phyloP scores from a whole-genome alignment of 2,797 vertebrate species.

The Melanotaenia nigrans region DNA sequence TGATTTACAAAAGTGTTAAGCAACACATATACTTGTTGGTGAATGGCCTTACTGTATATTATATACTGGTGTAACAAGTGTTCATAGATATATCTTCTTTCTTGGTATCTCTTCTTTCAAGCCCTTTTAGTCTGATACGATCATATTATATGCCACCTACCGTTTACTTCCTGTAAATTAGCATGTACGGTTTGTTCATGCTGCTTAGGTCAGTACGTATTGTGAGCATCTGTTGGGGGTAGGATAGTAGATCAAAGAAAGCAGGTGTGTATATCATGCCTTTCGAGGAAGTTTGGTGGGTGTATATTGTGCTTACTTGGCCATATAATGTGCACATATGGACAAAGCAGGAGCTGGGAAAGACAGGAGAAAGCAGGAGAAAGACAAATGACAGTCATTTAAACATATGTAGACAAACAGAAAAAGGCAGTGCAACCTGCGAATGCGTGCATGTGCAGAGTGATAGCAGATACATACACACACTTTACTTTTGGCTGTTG shows the following conservation, averaged over 20 bases:
- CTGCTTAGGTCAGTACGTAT: slow-evolving; percentile 13
- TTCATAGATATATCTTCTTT: no score
- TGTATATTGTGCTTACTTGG: slow-evolving; percentile 2
- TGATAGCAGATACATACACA: neutral
- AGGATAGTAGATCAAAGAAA: slow-evolving; percentile 50
- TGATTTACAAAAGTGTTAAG: neutral
- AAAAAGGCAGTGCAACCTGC: neutral
- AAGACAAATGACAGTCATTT: slow-evolving; percentile 30
- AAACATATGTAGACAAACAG: slow-evolving; percentile 1
- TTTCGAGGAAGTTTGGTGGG: slow-evolving; percentile 36
- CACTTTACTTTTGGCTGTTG: neutral
- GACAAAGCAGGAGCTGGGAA: slow-evolving; percentile 24
- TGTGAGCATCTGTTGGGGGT: slow-evolving; percentile 34
- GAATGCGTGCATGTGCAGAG: neutral
- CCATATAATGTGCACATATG: slow-evolving; percentile 60
- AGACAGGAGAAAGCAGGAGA: slow-evolving; percentile 32
- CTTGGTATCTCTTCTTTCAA: neutral
- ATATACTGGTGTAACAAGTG: neutral
- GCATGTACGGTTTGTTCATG: slow-evolving; percentile 11
- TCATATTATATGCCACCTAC: slow-evolving; percentile 22
- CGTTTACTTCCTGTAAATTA: slow-evolving; percentile 31
- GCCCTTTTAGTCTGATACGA: neutral
- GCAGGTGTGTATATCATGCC: slow-evolving; percentile 44
- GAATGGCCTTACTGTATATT: neutral
- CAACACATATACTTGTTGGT: neutral